Evolutionary conservation across 2,888 invertebrate species (phyloP).

Genomic region (Iphiclides podalirius): DNA sequence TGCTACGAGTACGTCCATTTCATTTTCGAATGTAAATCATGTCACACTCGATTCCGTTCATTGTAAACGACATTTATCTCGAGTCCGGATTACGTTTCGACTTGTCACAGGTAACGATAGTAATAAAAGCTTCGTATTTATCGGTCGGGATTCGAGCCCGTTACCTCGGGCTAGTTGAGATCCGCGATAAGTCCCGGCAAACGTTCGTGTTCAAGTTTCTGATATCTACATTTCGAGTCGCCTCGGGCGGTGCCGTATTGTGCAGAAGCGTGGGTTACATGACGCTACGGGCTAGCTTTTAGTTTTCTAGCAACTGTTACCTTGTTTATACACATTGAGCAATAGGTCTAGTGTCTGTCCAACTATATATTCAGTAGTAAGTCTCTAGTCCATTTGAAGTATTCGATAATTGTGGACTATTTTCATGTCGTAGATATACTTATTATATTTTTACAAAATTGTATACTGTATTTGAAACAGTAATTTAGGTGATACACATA

Average conservation of each 20-base stretch:
- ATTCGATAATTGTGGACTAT: no score
- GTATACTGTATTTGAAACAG: no score
- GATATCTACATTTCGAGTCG: conserved; percentile 5
- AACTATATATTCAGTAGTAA: no score
- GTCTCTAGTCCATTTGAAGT: no score
- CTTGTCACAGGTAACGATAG: conserved; percentile 11
- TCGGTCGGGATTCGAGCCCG: background rate
- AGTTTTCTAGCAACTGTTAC: no score
- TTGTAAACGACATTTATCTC: background rate
- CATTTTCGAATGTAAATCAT: background rate
- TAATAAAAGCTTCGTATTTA: conserved; percentile 6
- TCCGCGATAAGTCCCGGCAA: conserved; percentile 7
- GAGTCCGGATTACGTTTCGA: background rate
- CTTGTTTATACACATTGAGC: no score
- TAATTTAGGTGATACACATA: no score
- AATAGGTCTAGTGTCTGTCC: no score
- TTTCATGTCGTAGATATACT: no score
- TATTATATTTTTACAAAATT: no score
- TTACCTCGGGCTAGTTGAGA: conserved; percentile 3
- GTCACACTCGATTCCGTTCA: background rate
- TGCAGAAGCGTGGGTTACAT: background rate
- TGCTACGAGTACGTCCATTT: no score
- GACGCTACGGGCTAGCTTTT: background rate
- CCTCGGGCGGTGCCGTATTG: background rate
- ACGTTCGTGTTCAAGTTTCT: background rate